Base-by-base conservation (phyloP, 2,888 invertebrate species). In the Dusona sp. region DNA sequence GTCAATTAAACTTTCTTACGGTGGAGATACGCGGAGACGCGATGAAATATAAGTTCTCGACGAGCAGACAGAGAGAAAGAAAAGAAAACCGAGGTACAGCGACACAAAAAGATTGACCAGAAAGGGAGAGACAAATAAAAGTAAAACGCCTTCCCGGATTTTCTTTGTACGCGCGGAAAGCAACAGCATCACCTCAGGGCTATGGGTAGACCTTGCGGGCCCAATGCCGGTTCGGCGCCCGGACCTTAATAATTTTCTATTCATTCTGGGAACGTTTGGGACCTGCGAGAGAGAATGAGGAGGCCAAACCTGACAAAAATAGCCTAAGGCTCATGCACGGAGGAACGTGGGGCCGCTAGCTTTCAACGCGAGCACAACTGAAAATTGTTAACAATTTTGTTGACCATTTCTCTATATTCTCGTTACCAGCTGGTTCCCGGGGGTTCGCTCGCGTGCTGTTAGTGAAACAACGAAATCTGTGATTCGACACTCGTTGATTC, bases 1-100 rank as follows among this genome's bases (percentile, higher is more conserved):
- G 78, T 85, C 78, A 82, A 85, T 85, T 82, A 85, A 85, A 85
- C 74, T 80, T 85, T 82, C 65, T 25, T 81, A 54, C 48, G 57
- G 33, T 25, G 45, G 29, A 51, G 29, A 45, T 65, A 65, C 64
- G 13, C 57, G 19, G 38, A 51, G 78, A 83, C 65, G 45, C 7
- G 33, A 51, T 25, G 16, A 22, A 22, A 36, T 38, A 54, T 65
- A 6, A 67, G 38, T 19, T 9, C 8, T 3, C 36, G 54, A 54
- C 22, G 11, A 11, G 3, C 54, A 54, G 22, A 54, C 48, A 19
- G 54, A 0, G 22, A 22, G 36, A 57, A 33, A 48, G 72, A 16
- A 33, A n/a, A 25, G 33, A 51, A 61, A 29, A 68, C n/a, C 29
- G 48, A 45, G 45, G 8, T 19, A 72, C n/a, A 33, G 42, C 36